A percentile compares a stretch with the other conserved stretches of the same genome.
These are phyloP conservation scores for Prinia subflava DNA, from an alignment of 2,113 vertebrate genomes.

Conservation along the genomic window DNA sequence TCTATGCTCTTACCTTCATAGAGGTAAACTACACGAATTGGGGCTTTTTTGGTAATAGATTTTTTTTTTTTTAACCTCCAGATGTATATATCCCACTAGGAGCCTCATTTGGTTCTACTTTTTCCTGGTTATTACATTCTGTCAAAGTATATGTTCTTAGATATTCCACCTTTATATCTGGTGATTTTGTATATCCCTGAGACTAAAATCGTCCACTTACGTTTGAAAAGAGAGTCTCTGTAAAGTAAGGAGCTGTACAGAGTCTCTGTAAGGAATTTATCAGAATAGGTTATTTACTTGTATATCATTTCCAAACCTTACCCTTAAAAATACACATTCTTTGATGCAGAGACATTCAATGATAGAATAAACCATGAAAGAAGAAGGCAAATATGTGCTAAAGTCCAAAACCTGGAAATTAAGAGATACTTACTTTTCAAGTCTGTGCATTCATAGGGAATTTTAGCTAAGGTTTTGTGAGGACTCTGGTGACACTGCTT, in stretches of 20 bases:
- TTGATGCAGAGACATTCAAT: background rate
- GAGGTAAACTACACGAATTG: background rate
- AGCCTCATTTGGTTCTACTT: background rate
- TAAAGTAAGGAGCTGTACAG: background rate
- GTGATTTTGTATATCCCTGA: background rate
- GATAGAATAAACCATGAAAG: background rate
- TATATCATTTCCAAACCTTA: background rate
- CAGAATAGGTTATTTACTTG: background rate
- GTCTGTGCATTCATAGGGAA: background rate
- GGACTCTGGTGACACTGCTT: background rate
- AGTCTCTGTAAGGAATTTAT: background rate
- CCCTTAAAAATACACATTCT: background rate
- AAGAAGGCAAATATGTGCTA: background rate
- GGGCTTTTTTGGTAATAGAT: background rate
- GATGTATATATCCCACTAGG: background rate
- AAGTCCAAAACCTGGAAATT: background rate
- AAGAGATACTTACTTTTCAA: background rate
- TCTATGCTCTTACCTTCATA: background rate
- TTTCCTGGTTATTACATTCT: background rate
- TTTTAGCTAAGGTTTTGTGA: background rate
- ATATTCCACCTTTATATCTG: background rate
- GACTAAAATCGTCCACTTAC: background rate
- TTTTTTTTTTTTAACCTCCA: too few relatives aligned
- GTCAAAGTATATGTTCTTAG: background rate
- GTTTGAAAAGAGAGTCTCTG: background rate